Percentiles rank a stretch among this genome's conserved stretches.
phyloP scores from a whole-genome alignment of 2,888 invertebrate genomes.

The Psylliodes chrysocephalus region DNA sequence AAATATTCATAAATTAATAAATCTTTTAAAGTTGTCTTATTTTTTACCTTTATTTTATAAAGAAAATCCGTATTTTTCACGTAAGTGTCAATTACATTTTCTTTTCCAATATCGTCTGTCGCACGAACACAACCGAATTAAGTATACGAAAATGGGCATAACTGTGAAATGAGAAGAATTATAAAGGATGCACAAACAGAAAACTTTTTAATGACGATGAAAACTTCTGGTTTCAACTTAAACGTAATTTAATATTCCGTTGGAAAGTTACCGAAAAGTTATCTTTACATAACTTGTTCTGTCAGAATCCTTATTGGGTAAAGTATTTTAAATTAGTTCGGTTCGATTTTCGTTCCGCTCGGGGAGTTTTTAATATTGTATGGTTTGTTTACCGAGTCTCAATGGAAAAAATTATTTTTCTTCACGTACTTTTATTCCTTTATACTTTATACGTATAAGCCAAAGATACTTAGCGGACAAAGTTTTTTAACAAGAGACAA shows the following conservation, averaged over 20 bases:
- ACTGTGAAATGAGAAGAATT: conserved; percentile 36
- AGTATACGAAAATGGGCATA: conserved; percentile 26
- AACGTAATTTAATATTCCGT: conserved; percentile 41
- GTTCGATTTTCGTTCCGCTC: neutral
- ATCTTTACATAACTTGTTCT: conserved; percentile 33
- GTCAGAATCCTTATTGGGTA: conserved; percentile 26
- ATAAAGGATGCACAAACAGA: conserved; percentile 39
- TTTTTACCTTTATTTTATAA: no score
- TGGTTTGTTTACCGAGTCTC: no score
- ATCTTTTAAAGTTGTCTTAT: no score
- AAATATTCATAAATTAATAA: no score
- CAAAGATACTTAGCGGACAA: no score
- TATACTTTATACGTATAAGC: no score
- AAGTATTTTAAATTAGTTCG: conserved; percentile 33
- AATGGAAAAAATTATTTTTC: no score
- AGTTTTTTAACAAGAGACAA: no score
- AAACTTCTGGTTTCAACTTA: conserved; percentile 42
- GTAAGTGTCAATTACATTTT: neutral
- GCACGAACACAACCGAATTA: conserved; percentile 2
- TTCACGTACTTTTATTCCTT: no score
- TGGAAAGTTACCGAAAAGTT: conserved; percentile 29
- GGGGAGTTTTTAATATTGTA: conserved; percentile 6
- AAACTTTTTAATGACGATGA: conserved; percentile 43
- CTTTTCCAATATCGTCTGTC: neutral
- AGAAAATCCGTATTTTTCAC: neutral